Conservation (phyloP, 2,113 vertebrate species). For the Telmatochromis brichardi region DNA sequence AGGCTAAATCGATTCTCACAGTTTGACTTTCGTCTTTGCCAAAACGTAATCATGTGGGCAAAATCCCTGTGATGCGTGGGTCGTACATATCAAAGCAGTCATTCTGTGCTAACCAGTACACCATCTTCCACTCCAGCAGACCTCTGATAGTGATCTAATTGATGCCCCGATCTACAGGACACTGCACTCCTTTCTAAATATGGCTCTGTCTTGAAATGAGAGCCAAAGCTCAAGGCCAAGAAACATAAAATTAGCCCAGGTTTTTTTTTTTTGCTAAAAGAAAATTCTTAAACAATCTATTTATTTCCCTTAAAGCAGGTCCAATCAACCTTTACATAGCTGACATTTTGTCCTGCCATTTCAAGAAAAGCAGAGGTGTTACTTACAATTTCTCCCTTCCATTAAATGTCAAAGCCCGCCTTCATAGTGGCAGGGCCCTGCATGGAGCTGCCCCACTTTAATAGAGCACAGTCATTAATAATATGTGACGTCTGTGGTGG, state of each 20-base stretch:
- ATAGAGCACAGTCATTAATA: background rate
- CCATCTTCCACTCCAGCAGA: constrained; percentile 17
- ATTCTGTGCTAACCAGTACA: background rate
- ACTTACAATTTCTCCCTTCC: background rate
- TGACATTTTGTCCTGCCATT: background rate
- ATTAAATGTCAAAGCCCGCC: background rate
- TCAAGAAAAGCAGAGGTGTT: background rate
- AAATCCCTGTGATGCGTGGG: background rate
- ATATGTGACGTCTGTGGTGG: background rate
- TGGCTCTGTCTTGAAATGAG: background rate
- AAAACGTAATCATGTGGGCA: background rate
- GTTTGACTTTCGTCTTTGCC: constrained; percentile 11
- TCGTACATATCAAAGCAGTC: constrained; percentile 9
- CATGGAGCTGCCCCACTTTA: background rate
- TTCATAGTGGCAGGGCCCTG: background rate
- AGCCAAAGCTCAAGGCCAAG: constrained; percentile 4
- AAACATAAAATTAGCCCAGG: background rate
- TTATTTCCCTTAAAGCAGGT: background rate
- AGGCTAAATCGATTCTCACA: constrained; percentile 19
- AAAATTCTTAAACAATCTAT: background rate
- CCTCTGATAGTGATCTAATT: constrained; percentile 31
- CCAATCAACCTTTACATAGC: background rate
- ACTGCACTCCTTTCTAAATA: constrained; percentile 36
- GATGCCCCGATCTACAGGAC: background rate
- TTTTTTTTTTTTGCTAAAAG: background rate